phyloP scores from a whole-genome alignment of 2,797 vertebrate genomes.

The Gallinago nigripennis region DNA sequence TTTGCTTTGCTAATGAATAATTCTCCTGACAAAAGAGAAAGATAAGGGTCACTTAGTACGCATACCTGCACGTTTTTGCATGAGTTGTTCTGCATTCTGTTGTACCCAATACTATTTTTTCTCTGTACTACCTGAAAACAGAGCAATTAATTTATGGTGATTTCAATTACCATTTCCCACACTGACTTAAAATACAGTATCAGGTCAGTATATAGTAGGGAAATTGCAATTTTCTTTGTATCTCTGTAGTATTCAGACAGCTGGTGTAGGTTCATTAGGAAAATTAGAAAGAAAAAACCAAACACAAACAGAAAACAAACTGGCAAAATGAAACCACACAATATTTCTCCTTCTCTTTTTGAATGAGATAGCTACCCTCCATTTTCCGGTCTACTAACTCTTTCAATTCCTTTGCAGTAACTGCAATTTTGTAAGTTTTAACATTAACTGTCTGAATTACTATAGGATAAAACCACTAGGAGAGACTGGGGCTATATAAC shows the following conservation, averaged over 20 bases:
- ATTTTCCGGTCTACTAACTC: conserved; percentile 15
- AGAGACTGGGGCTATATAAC: neutral
- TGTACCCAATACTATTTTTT: neutral
- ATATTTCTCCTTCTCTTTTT: neutral
- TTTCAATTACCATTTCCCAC: conserved; percentile 31
- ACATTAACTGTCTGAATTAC: neutral
- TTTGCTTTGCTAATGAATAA: conserved; percentile 2
- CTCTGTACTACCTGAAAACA: neutral
- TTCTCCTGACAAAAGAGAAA: neutral
- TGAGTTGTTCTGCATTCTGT: neutral
- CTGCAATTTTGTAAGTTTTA: conserved; percentile 1
- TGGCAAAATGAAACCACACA: neutral
- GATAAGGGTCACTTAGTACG: neutral
- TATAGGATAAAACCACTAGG: neutral
- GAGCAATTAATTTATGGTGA: conserved; percentile 36
- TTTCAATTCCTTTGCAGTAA: neutral
- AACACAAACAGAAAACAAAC: neutral
- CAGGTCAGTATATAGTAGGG: neutral
- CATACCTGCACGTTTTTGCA: neutral
- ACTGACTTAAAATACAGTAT: conserved; percentile 37
- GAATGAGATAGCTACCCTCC: neutral
- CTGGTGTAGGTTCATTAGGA: conserved; percentile 19
- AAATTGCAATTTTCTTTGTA: conserved; percentile 39
- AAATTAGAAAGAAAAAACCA: conserved; percentile 26
- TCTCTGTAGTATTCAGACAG: conserved; percentile 16